Evolutionary conservation across 2,888 invertebrate genomes (phyloP), one percentile per base, ranked within the genome.

Genomic region (Atrina japonica): DNA sequence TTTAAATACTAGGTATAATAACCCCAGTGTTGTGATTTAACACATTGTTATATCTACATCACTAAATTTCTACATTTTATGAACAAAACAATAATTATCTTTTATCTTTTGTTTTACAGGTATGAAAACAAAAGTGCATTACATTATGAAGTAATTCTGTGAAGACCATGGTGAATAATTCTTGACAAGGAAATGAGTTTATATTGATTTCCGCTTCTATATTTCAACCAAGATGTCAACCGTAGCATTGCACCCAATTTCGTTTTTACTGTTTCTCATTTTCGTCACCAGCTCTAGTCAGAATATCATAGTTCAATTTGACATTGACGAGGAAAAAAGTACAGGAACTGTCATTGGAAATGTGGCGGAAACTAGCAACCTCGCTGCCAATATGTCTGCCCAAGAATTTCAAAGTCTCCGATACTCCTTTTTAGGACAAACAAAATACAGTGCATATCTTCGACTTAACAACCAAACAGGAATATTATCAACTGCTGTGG

Each of bases 391-490:
- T 29, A 29, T 58, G 18, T 56, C 61, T 3, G 30, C 35, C 1
- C 58, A 61, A 1, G 71, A 45, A 43, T 56, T 61, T 35, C 25
- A 52, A 9, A 60, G 47, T 50, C 63, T 80, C 6, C 50, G 45
- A 2, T 82, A 80, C 58, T 60, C 59, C 21, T 80, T 77, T 52
- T 70, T 80, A 9, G 65, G 68, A 14, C n/a, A 61, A 0, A 63
- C 65, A 40, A 63, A 75, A 25, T 68, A 72, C 45, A 23, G 68
- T 23, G 66, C 60, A 14, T n/a, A 72, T 47, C 76, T 82, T 53
- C 76, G 66, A 7, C 71, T 82, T 7, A 72, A 75, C 35, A 68
- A 69, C 23, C 41, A 61, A 27, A 73, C 72, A 25, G 82, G 82
- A 27, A 70, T 66, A 50, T 59, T 82, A 16, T 70, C 63, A 29